Evolutionary conservation across 2,113 vertebrate species (phyloP).

Genomic region (Setophaga petechia): DNA sequence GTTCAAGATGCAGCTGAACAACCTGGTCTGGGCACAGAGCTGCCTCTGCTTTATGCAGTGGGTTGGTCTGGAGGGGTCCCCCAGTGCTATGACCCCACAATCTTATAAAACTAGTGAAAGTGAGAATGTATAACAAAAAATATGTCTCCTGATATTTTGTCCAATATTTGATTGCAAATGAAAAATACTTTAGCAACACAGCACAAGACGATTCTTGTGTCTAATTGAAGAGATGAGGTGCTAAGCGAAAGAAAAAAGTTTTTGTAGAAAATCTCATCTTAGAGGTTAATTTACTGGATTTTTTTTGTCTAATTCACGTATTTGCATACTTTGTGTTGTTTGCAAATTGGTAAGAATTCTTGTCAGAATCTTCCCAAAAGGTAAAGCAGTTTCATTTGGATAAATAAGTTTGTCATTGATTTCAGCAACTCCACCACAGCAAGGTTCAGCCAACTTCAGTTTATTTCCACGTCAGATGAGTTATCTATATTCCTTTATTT

Average conservation of each 20-base stretch:
- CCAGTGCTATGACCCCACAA: background rate
- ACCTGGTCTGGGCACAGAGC: background rate
- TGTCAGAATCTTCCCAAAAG: constrained; percentile 36
- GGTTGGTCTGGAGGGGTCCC: background rate
- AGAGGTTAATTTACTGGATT: background rate
- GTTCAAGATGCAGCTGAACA: background rate
- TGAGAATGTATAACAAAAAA: background rate
- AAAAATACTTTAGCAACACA: background rate
- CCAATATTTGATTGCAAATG: background rate
- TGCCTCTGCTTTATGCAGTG: background rate
- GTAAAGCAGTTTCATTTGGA: constrained; percentile 45
- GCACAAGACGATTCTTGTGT: background rate
- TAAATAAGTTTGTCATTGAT: constrained; percentile 7
- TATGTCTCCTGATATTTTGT: background rate
- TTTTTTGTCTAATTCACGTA: background rate
- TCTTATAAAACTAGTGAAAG: background rate
- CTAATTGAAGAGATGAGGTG: background rate
- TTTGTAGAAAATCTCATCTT: background rate
- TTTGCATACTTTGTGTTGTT: background rate
- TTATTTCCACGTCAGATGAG: constrained; percentile 51
- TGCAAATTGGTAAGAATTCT: background rate
- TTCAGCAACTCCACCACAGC: constrained; percentile 58
- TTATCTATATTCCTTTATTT: constrained; percentile 53
- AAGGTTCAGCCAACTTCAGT: constrained; percentile 49
- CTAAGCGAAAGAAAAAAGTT: rapidly evolving